phyloP scores from a whole-genome alignment of 2,888 invertebrate genomes.

The Microctonus hyperodae region DNA sequence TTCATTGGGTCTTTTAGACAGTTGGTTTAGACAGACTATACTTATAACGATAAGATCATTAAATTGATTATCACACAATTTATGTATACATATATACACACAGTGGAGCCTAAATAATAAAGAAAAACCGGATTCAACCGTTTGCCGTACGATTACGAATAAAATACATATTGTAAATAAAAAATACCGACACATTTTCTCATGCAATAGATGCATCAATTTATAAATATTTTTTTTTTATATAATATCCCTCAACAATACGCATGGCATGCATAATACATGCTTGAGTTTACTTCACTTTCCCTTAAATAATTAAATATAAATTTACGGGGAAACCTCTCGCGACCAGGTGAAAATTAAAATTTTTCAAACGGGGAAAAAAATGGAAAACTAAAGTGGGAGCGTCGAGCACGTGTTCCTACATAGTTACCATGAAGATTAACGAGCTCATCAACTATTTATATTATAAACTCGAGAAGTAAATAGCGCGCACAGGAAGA shows the following conservation, averaged over 20 bases:
- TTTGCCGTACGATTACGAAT: too few species aligned
- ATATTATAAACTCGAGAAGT: background rate
- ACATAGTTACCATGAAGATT: conserved; percentile 48
- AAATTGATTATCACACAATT: background rate
- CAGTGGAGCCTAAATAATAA: too few species aligned
- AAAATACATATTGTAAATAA: too few species aligned
- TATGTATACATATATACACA: background rate
- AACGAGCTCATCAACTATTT: conserved; percentile 38
- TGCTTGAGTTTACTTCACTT: too few species aligned
- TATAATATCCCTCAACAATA: too few species aligned
- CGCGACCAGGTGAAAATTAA: conserved; percentile 54
- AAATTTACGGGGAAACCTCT: too few species aligned
- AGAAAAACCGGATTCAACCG: too few species aligned
- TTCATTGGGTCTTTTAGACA: conserved; percentile 7
- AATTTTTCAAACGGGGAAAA: conserved; percentile 36
- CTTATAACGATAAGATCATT: conserved; percentile 19
- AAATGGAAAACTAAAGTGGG: conserved; percentile 25
- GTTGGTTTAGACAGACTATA: conserved; percentile 7
- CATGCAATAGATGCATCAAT: too few species aligned
- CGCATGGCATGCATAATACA: too few species aligned
- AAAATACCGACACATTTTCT: too few species aligned
- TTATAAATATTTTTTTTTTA: too few species aligned
- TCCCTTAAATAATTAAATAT: too few species aligned
- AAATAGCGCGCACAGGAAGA: conserved; percentile 8
- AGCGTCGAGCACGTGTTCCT: conserved; percentile 40